Base-by-base conservation (phyloP, 2,113 vertebrate genomes). In the Kobus ellipsiprymnus region DNA sequence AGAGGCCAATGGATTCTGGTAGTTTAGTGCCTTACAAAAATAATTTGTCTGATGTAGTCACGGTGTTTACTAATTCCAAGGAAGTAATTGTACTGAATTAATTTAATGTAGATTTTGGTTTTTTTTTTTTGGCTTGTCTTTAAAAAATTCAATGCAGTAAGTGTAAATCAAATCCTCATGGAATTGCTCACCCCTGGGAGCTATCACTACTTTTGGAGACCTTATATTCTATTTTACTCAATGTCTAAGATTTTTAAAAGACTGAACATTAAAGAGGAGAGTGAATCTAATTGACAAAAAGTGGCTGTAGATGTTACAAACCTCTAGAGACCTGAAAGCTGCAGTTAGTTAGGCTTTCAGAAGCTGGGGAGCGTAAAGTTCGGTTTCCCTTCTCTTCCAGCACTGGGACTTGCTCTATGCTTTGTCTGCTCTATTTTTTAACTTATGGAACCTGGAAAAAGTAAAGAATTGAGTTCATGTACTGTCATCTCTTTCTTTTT, bases 61-160 rank as follows among this genome's bases (percentile, higher is more conserved):
- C 13, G 50, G 2, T 88, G 12, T 74, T 36, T 94, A 87, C 85
- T 97, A 94, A 95, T 97, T 93, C 57, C 30, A 57, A 90, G 48
- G 85, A 90, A 93, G n/a, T 82, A 89, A 50, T 94, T 94, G 57
- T 33, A 21, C 33, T 94, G 7, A 27, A 15, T 11, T 92, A 54
- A 86, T 64, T 92, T 93, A 78, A 82, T 55, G 16, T 90, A 30
- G 23, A 33, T 5, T 48, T 83, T 36, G 36, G 14, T 48, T 55
- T 36, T 59, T 19, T 15, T 8, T 78, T 77, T 16, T 82, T 59
- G 88, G 40, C 57, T 7, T 86, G 27, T 92, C 36, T 92, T 48
- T 91, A 11, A 88, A 50, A 92, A 81, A 87, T 48, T 60, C 16
- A 48, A 0, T 84, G 6, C 3, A 50, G 0, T 67, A 27, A 82